These are phyloP conservation scores for Synanthedon myopaeformis DNA, from an alignment of 2,888 invertebrate species.

Conservation along the genomic window DNA sequence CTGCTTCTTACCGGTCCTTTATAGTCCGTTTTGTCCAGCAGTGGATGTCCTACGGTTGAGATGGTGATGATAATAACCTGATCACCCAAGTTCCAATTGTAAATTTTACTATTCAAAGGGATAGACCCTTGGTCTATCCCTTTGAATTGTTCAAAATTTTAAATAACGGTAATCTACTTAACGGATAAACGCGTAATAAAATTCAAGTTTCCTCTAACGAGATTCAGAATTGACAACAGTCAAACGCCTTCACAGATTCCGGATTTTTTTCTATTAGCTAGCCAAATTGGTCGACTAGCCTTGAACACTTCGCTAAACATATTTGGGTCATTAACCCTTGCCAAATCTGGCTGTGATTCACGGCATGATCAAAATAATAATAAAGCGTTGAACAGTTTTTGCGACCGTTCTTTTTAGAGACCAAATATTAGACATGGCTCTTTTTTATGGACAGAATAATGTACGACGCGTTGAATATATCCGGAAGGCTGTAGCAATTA, in stretches of 20 bases:
- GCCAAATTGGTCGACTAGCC: slow-evolving; percentile 58
- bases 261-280: slow-evolving; percentile 45
- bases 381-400: slow-evolving; percentile 64
- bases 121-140: too few species aligned
- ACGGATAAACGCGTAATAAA: slow-evolving; percentile 36
- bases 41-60: too few species aligned
- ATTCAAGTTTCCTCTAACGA: slow-evolving; percentile 23
- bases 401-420: slow-evolving; percentile 47
- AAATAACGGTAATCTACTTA: slow-evolving; percentile 44
- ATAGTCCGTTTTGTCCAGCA: too few species aligned
- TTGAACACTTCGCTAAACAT: slow-evolving; percentile 64
- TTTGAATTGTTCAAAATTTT: slow-evolving; percentile 15
- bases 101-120: too few species aligned
- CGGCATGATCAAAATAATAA: slow-evolving; percentile 62
- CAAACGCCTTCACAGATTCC: slow-evolving; percentile 39
- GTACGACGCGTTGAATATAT: slow-evolving; percentile 29
- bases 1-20: too few species aligned
- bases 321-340: slow-evolving; percentile 68
- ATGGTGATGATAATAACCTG: too few species aligned
- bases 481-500: slow-evolving; percentile 47
- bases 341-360: slow-evolving; percentile 69
- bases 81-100: too few species aligned
- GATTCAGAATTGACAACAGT: slow-evolving; percentile 18
- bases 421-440: slow-evolving; percentile 32
- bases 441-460: slow-evolving; percentile 30